Percentiles rank a stretch among this genome's conserved stretches.
Evolutionary conservation across 2,797 vertebrate genomes (phyloP).

Genomic region (Glyptemys insculpta): DNA sequence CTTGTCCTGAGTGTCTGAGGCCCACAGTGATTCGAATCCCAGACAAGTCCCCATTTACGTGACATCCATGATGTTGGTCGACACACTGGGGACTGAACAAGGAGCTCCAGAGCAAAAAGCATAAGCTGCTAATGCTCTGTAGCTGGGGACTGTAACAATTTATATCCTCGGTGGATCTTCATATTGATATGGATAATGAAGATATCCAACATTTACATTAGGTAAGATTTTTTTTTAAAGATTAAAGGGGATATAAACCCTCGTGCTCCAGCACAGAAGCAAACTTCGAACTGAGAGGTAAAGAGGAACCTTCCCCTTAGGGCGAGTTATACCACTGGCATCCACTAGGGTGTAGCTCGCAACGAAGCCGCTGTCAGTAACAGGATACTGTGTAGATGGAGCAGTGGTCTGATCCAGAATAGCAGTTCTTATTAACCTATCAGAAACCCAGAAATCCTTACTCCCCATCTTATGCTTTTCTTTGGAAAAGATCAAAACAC

Average conservation of each 20-base stretch:
- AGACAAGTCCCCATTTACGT: too few species aligned
- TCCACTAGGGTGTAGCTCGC: not conserved
- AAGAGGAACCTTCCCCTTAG: accelerated
- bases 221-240: not conserved
- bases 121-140: too few species aligned
- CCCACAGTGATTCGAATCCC: too few species aligned
- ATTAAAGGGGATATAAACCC: not conserved
- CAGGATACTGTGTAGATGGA: accelerated
- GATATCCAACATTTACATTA: not conserved
- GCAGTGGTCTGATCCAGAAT: not conserved
- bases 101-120: too few species aligned
- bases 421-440: not conserved
- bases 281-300: not conserved
- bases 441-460: accelerated
- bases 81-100: too few species aligned
- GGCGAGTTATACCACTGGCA: not conserved
- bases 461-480: not conserved
- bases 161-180: too few species aligned
- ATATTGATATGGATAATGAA: accelerated
- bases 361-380: accelerated
- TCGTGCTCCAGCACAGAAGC: accelerated
- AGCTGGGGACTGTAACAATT: too few species aligned
- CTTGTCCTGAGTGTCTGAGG: too few species aligned
- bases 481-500: not conserved
- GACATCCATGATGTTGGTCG: too few species aligned